A percentile compares a stretch with the other conserved stretches of the same genome.
Evolutionary conservation across 2,113 vertebrate genomes (phyloP).

Genomic region (Elaphurus davidianus): DNA sequence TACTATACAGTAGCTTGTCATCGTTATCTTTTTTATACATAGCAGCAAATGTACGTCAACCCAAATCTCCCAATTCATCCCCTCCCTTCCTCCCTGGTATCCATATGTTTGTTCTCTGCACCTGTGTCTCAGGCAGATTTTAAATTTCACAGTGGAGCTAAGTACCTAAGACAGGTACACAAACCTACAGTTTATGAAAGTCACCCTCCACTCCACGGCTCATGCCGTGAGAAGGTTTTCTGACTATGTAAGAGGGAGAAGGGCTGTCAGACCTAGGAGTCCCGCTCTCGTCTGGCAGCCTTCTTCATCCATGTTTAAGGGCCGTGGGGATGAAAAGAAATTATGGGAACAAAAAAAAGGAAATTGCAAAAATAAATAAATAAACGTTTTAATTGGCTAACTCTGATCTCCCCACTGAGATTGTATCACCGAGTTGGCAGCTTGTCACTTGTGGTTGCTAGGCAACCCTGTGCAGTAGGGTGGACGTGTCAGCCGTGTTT

Average conservation of each 20-base stretch:
- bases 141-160: background rate
- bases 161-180: background rate
- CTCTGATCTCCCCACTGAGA: slow-evolving; percentile 73
- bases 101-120: background rate
- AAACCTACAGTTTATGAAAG: background rate
- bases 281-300: background rate
- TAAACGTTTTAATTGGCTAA: slow-evolving; percentile 64
- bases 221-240: fast-evolving
- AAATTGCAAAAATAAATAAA: slow-evolving; percentile 45
- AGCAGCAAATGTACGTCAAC: background rate
- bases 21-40: background rate
- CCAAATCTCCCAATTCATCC: background rate
- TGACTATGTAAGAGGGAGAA: background rate
- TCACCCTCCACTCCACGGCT: fast-evolving
- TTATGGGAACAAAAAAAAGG: slow-evolving; percentile 30
- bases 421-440: slow-evolving; percentile 58
- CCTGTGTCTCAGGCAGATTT: background rate
- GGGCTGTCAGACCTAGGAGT: fast-evolving
- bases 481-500: background rate
- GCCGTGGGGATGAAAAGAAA: slow-evolving; percentile 65
- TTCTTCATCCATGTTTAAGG: slow-evolving; percentile 54
- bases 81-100: background rate
- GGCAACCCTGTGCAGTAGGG: slow-evolving; percentile 55
- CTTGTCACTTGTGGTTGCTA: slow-evolving; percentile 68
- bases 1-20: background rate